A percentile compares a stretch with the other conserved stretches of the same genome.
These are phyloP conservation scores for Caenorhabditis briggsae DNA, from an alignment of 1,140 invertebrate species.

Conservation along the genomic window DNA sequence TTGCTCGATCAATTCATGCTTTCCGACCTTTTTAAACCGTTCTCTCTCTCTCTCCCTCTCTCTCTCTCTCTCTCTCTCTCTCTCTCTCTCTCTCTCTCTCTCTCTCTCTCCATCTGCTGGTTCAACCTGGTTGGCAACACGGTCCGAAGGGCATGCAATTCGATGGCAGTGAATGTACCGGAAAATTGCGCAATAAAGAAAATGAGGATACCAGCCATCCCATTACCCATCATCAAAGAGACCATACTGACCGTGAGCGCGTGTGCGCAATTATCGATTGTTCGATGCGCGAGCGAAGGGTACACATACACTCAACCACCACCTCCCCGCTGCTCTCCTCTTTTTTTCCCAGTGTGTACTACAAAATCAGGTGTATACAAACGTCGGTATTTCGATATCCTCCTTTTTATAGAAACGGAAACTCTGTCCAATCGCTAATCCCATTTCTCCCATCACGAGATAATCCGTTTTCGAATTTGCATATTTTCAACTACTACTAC, in stretches of 20 bases:
- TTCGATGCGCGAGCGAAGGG: neutral
- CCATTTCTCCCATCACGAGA: neutral
- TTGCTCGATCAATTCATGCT: neutral
- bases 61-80: too few species aligned
- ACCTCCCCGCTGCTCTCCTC: neutral
- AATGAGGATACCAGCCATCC: neutral
- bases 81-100: too few species aligned
- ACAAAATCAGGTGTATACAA: neutral
- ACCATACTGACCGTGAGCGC: slow-evolving; percentile 48
- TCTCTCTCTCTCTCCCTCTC: too few species aligned
- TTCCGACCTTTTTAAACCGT: too few species aligned
- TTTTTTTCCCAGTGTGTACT: neutral
- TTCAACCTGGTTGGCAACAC: neutral
- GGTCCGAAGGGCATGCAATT: too few species aligned
- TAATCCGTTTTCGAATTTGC: slow-evolving; percentile 42
- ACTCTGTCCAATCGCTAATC: slow-evolving; percentile 26
- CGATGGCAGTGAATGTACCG: slow-evolving; percentile 4
- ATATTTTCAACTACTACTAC: neutral
- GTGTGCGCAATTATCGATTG: slow-evolving; percentile 48
- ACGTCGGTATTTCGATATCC: neutral
- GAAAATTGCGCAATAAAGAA: slow-evolving; percentile 35
- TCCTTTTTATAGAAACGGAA: slow-evolving; percentile 13
- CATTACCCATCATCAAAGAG: neutral
- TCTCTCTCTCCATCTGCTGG: too few species aligned
- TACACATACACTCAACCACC: slow-evolving; percentile 17